phyloP scores from a whole-genome alignment of 2,797 vertebrate genomes.

The Rhinichthys osculus region DNA sequence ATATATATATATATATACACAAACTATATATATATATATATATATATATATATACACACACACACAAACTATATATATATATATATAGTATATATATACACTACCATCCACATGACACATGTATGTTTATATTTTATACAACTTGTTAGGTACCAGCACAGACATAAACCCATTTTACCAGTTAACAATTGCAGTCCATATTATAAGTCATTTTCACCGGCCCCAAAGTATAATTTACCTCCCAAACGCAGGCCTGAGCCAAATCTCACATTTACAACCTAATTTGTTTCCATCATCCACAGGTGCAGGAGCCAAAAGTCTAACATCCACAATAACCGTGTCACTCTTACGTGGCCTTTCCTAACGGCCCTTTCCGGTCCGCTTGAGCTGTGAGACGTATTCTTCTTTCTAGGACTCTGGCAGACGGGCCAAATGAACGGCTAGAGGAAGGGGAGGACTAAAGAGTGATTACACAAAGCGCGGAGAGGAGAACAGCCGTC shows the following conservation, averaged over 20 bases:
- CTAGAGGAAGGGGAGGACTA: conserved; percentile 44
- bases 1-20: no score
- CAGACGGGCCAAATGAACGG: conserved; percentile 52
- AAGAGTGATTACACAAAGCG: conserved; percentile 54
- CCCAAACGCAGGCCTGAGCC: background rate
- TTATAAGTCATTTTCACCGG: background rate
- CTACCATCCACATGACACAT: background rate
- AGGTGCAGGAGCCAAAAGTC: conserved; percentile 43
- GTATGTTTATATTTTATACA: background rate
- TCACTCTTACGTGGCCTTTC: conserved; percentile 36
- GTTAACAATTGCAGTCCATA: background rate
- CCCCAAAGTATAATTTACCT: conserved; percentile 19
- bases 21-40: no score
- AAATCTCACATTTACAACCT: conserved; percentile 46
- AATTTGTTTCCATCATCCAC: conserved; percentile 35
- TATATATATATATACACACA: no score
- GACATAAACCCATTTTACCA: background rate
- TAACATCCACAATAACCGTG: conserved; percentile 41
- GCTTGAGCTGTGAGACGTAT: conserved; percentile 47
- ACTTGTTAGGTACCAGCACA: background rate
- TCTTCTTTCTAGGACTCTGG: conserved; percentile 48
- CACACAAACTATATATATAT: no score
- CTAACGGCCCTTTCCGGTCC: conserved; percentile 22
- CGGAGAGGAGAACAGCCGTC: conserved; percentile 43
- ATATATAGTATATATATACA: no score